phyloP scores from a whole-genome alignment of 2,113 vertebrate species.

The Neodon shergylaensis region DNA sequence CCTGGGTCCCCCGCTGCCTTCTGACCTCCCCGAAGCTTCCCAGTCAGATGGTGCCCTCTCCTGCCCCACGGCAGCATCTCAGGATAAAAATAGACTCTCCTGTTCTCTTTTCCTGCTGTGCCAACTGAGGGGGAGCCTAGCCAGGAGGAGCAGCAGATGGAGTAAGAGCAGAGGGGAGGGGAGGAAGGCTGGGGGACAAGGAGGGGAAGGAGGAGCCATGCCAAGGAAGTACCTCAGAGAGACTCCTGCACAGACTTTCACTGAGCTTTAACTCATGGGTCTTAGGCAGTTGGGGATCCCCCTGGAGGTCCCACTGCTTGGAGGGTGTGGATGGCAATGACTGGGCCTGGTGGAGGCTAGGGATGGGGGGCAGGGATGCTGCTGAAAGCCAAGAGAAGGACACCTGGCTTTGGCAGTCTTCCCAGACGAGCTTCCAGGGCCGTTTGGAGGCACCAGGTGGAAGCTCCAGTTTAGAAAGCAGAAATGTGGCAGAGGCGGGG shows the following conservation, averaged over 20 bases:
- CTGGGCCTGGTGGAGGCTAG: background rate
- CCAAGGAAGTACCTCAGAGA: background rate
- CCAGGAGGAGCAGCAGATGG: constrained; percentile 78
- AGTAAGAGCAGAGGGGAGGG: constrained; percentile 68
- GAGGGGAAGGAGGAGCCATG: background rate
- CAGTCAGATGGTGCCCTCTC: constrained; percentile 53
- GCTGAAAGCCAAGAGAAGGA: constrained; percentile 16
- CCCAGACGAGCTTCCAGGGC: constrained; percentile 53
- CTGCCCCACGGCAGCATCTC: constrained; percentile 36
- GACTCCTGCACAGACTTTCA: background rate
- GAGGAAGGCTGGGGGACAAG: constrained; percentile 30
- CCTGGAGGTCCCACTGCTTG: background rate
- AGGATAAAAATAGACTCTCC: constrained; percentile 76
- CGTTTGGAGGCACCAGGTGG: constrained; percentile 64
- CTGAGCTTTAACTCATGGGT: background rate
- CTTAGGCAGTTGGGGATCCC: background rate
- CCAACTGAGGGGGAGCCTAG: constrained; percentile 75
- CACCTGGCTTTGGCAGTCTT: constrained; percentile 67
- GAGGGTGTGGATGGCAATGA: background rate
- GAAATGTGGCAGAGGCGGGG: background rate
- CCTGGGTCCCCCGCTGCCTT: background rate
- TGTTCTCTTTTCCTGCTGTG: constrained; percentile 76
- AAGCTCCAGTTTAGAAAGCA: constrained; percentile 54
- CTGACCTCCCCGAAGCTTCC: constrained; percentile 63
- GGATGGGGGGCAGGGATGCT: background rate